Evolutionary conservation across 2,797 vertebrate species (phyloP).

Genomic region (Premnoplex brunnescens): DNA sequence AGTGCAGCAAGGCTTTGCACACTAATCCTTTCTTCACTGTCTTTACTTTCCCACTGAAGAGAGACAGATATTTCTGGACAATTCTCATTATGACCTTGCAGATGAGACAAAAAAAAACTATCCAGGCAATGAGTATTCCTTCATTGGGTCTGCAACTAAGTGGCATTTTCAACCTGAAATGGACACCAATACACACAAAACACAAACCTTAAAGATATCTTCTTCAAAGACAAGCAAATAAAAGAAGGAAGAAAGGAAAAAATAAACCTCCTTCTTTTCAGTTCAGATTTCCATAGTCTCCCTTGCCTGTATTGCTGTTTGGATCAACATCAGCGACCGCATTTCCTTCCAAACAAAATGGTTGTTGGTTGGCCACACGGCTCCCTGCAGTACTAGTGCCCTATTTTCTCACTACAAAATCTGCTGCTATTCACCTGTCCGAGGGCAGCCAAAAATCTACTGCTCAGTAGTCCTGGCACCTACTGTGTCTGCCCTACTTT

Average conservation of each 20-base stretch:
- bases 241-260: not conserved
- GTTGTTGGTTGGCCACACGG: not conserved
- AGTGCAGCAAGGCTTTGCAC: not conserved
- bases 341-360: not conserved
- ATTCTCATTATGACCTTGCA: not conserved
- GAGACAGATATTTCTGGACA: not conserved
- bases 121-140: not conserved
- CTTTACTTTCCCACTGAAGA: not conserved
- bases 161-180: not conserved
- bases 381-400: not conserved
- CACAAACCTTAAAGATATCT: not conserved
- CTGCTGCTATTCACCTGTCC: constrained; percentile 2
- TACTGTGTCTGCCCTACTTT: constrained; percentile 37
- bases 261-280: not conserved
- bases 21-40: not conserved
- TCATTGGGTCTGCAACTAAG: not conserved
- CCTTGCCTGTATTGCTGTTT: not conserved
- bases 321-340: not conserved
- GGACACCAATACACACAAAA: not conserved
- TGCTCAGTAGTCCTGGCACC: not conserved
- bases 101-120: not conserved
- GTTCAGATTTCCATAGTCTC: not conserved
- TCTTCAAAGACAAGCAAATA: not conserved
- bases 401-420: constrained; percentile 37
- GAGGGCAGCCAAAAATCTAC: constrained; percentile 20